Conservation (phyloP, 2,797 vertebrate species). For the Molossus alvarezi region DNA sequence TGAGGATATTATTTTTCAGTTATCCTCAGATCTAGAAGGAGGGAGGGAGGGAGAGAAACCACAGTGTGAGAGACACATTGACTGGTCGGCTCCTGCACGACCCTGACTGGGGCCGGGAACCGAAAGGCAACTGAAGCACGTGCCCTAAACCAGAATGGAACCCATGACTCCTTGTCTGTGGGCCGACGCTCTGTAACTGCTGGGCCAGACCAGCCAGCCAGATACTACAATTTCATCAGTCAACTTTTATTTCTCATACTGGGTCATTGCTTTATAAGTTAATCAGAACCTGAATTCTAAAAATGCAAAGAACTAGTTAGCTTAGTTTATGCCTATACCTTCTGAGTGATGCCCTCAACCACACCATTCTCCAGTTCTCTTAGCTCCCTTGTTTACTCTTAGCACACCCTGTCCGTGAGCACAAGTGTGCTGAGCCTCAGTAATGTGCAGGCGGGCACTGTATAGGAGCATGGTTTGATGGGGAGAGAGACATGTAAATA, state of each 20-base stretch:
- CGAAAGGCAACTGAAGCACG: too few species aligned
- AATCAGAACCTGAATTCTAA: background rate
- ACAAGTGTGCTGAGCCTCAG: fast-evolving
- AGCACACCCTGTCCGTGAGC: background rate
- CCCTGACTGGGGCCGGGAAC: too few species aligned
- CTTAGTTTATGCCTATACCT: background rate
- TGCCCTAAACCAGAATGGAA: too few species aligned
- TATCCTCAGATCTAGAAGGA: too few species aligned
- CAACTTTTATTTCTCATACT: conserved; percentile 28
- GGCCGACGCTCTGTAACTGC: too few species aligned
- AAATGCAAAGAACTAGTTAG: background rate
- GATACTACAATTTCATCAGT: background rate
- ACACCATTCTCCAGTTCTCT: background rate
- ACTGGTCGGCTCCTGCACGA: too few species aligned
- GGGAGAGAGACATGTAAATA: too few species aligned
- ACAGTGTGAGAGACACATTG: too few species aligned
- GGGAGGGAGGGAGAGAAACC: too few species aligned
- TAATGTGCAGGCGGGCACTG: background rate
- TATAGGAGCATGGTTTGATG: background rate
- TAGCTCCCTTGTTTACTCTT: background rate
- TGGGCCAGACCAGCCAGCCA: background rate
- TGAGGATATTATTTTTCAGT: too few species aligned
- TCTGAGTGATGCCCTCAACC: background rate
- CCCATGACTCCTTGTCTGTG: too few species aligned
- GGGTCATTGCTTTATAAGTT: background rate